phyloP scores from a whole-genome alignment of 2,797 vertebrate species.

The Morelia viridis region DNA sequence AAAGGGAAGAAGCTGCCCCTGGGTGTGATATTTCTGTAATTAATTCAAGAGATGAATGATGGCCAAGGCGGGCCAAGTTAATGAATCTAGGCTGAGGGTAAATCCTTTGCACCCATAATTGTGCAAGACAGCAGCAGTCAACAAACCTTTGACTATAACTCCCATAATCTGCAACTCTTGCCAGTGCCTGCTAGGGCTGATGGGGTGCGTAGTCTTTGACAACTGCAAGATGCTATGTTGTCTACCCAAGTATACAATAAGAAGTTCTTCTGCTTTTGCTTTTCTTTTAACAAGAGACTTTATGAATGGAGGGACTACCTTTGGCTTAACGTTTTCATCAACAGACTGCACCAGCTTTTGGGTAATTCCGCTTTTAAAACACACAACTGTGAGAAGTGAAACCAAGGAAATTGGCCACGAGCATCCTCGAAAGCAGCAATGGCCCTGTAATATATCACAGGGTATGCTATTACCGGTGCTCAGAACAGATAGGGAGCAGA shows the following conservation, averaged over 20 bases:
- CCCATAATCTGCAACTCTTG: no score
- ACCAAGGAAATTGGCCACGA: not conserved
- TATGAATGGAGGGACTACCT: not conserved
- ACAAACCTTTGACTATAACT: no score
- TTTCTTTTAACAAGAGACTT: not conserved
- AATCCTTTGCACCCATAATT: not conserved
- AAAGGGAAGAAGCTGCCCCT: not conserved
- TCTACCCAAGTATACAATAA: no score
- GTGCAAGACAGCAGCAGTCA: not conserved
- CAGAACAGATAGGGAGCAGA: conserved; percentile 47
- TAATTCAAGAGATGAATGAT: not conserved
- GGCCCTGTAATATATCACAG: conserved; percentile 36
- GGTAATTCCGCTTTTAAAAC: conserved; percentile 7
- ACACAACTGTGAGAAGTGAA: conserved; percentile 10
- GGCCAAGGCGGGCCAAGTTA: no score
- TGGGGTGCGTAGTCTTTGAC: no score
- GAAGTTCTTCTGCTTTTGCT: no score
- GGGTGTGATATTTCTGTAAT: not conserved
- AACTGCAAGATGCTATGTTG: no score
- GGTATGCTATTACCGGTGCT: conserved; percentile 29
- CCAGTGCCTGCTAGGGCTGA: no score
- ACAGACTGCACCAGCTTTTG: not conserved
- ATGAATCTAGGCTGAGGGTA: no score
- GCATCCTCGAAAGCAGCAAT: conserved; percentile 18
- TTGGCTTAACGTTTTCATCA: not conserved